A percentile compares a stretch with the other conserved stretches of the same genome.
Conservation (phyloP, 1,140 invertebrate genomes). For the Cyclina sinensis region DNA sequence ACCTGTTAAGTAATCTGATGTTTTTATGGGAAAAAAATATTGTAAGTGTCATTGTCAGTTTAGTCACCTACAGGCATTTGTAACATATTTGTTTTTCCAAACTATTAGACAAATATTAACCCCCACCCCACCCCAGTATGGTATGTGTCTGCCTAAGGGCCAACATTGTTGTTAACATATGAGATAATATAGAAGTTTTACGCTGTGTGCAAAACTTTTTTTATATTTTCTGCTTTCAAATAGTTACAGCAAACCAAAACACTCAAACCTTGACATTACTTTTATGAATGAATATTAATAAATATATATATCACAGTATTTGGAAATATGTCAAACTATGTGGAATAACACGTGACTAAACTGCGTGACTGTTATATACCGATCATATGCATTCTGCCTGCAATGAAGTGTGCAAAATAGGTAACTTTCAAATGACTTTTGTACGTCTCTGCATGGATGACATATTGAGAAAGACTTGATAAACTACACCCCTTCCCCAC, state of each 20-base stretch:
- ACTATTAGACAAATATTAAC: neutral
- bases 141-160: neutral
- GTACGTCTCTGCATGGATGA: too few relatives aligned
- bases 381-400: neutral
- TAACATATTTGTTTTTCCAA: neutral
- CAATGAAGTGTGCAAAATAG: neutral
- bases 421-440: too few relatives aligned
- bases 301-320: neutral
- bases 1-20: too few relatives aligned
- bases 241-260: neutral
- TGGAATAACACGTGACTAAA: neutral
- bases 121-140: slow-evolving; percentile 3
- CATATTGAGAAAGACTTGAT: too few relatives aligned
- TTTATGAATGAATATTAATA: too few relatives aligned
- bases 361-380: neutral
- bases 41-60: neutral
- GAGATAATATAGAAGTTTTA: too few relatives aligned
- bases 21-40: too few relatives aligned
- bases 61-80: slow-evolving; percentile 3
- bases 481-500: too few relatives aligned
- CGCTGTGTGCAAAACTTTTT: neutral
- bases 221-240: neutral
- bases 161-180: too few relatives aligned
- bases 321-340: neutral
- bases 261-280: neutral